Evolutionary conservation across 1,140 invertebrate genomes (phyloP).

Genomic region (Harpegnathos saltator): DNA sequence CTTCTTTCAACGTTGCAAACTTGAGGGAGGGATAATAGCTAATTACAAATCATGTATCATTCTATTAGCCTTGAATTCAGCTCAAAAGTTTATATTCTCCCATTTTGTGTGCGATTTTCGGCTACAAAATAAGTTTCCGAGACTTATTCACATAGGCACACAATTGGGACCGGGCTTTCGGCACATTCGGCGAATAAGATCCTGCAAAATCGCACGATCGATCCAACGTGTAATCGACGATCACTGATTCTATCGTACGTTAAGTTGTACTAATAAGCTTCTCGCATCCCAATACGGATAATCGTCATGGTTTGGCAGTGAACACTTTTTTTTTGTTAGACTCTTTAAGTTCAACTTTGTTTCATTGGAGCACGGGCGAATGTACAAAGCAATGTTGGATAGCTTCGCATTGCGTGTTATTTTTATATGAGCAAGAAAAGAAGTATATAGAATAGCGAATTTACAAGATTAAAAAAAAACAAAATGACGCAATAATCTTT

Average conservation of each 20-base stretch:
- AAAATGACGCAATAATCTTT: constrained; percentile 72
- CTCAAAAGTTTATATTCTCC: background rate
- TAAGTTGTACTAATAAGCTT: constrained; percentile 68
- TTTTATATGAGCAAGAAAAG: constrained; percentile 82
- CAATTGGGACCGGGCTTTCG: background rate
- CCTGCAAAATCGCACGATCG: background rate
- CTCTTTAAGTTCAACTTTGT: constrained; percentile 81
- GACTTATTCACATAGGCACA: background rate
- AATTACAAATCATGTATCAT: constrained; percentile 19
- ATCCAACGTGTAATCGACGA: constrained; percentile 3
- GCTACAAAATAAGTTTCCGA: constrained; percentile 6
- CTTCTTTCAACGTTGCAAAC: constrained; percentile 52
- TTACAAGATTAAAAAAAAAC: constrained; percentile 67
- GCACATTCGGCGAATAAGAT: background rate
- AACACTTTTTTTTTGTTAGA: constrained; percentile 71
- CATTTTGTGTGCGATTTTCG: background rate
- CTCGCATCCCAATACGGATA: constrained; percentile 21
- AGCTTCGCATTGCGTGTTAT: constrained; percentile 85
- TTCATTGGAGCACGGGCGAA: constrained; percentile 86
- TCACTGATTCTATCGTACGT: constrained; percentile 28
- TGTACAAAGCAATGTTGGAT: constrained; percentile 86
- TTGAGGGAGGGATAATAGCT: background rate
- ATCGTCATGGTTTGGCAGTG: constrained; percentile 70
- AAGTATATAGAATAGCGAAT: constrained; percentile 66
- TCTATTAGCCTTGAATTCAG: background rate